Evolutionary conservation across 1,140 invertebrate genomes (phyloP).

Genomic region (Chrysoperla carnea): DNA sequence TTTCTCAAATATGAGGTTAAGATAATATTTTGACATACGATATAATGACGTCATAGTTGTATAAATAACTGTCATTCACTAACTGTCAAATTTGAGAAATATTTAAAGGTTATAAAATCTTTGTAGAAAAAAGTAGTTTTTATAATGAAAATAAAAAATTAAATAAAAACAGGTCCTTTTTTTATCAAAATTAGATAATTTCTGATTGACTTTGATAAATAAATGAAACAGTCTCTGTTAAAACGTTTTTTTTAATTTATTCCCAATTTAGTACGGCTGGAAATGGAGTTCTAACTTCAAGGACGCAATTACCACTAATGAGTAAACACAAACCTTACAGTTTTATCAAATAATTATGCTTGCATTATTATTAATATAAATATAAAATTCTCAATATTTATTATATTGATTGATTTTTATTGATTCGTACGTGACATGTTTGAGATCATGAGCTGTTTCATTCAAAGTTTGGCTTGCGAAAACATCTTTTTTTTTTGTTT

Average conservation of each 20-base stretch:
- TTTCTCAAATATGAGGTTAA: no score
- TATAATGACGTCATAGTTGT: no score
- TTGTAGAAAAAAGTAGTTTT: no score
- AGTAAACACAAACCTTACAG: conserved; percentile 18
- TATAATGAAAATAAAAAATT: no score
- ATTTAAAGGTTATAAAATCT: no score
- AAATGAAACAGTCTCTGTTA: conserved; percentile 7
- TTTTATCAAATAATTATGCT: conserved; percentile 16
- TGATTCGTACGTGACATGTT: conserved; percentile 12
- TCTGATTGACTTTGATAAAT: background rate
- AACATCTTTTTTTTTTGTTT: conserved; percentile 9
- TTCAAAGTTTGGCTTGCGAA: conserved; percentile 10
- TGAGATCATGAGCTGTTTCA: conserved; percentile 16
- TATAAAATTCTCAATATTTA: conserved; percentile 5
- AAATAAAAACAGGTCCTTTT: no score
- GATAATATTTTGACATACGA: no score
- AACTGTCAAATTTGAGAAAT: no score
- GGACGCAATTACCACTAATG: conserved; percentile 60
- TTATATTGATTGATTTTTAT: conserved; percentile 9
- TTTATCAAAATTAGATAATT: no score
- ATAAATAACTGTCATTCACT: no score
- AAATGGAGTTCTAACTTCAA: conserved; percentile 88
- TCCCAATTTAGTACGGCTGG: conserved; percentile 67
- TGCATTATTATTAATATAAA: conserved; percentile 16
- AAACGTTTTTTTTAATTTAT: conserved; percentile 30